Conservation (phyloP, 2,113 vertebrate genomes). For the Phyllostomus discolor region DNA sequence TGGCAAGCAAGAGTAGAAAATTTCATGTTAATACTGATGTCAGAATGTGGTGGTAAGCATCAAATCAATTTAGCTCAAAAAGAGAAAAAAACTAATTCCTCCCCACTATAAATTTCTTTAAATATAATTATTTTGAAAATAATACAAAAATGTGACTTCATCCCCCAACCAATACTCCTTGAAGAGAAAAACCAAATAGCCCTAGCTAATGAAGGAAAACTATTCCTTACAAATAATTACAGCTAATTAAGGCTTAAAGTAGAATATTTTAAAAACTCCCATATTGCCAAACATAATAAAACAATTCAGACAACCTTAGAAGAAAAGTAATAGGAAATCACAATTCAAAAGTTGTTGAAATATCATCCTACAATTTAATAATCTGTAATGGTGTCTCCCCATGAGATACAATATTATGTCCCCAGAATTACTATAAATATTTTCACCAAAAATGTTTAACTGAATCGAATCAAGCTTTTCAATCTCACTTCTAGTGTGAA, state of each 20-base stretch:
- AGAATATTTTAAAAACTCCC: background rate
- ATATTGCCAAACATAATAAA: slow-evolving; percentile 18
- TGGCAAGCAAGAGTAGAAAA: slow-evolving; percentile 23
- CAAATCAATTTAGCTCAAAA: slow-evolving; percentile 6
- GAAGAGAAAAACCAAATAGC: slow-evolving; percentile 10
- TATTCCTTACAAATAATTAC: slow-evolving; percentile 5
- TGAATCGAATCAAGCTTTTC: background rate
- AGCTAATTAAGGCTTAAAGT: background rate
- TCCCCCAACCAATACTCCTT: background rate
- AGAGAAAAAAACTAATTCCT: background rate
- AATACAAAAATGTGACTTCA: background rate
- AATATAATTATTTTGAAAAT: slow-evolving; percentile 32
- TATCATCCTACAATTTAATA: background rate
- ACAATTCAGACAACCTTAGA: background rate
- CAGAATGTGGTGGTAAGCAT: slow-evolving; percentile 3
- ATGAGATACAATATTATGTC: background rate
- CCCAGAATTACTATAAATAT: background rate
- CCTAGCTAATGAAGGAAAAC: background rate
- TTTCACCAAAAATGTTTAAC: slow-evolving; percentile 31
- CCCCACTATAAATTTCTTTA: background rate
- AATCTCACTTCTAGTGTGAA: slow-evolving; percentile 18
- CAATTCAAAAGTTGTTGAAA: slow-evolving; percentile 6
- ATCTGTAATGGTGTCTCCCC: background rate
- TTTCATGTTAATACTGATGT: background rate
- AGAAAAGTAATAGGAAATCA: slow-evolving; percentile 23